These are phyloP conservation scores for Halcyon chelicuti DNA, from an alignment of 2,797 vertebrate species.

Conservation along the genomic window DNA sequence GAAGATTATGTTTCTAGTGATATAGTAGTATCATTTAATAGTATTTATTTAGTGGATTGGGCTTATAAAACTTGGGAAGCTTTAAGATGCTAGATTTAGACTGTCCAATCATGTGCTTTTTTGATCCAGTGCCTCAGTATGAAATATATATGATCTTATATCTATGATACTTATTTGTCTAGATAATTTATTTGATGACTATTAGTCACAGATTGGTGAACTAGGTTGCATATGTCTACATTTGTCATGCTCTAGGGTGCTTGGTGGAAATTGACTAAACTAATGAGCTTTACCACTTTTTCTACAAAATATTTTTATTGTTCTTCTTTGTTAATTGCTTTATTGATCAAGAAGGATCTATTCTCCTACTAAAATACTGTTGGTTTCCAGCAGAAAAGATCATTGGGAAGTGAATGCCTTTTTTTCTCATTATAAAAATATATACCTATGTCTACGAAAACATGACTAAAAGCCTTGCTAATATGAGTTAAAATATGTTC, in stretches of 20 bases:
- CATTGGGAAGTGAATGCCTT: rapidly evolving
- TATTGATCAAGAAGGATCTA: background rate
- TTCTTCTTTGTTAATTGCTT: background rate
- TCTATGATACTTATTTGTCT: constrained; percentile 37
- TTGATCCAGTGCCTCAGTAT: background rate
- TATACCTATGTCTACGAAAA: too few relatives aligned
- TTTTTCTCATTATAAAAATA: background rate
- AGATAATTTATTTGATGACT: constrained; percentile 12
- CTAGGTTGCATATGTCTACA: constrained; percentile 8
- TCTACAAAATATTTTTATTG: background rate
- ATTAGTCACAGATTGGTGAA: constrained; percentile 29
- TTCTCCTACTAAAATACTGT: background rate
- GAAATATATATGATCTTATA: constrained; percentile 18
- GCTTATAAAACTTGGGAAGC: background rate
- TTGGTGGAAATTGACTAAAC: constrained; percentile 15
- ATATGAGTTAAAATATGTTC: too few relatives aligned
- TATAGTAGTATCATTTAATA: background rate
- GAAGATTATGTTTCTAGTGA: background rate
- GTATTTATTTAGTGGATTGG: background rate
- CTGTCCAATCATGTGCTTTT: constrained; percentile 14
- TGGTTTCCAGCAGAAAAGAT: background rate
- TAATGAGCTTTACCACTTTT: constrained; percentile 13
- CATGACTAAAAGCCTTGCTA: too few relatives aligned
- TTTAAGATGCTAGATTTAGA: background rate
- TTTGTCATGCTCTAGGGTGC: constrained; percentile 1